A percentile compares a stretch with the other conserved stretches of the same genome.
Evolutionary conservation across 2,888 invertebrate genomes (phyloP).

Genomic region (Agonopterix heracliana): DNA sequence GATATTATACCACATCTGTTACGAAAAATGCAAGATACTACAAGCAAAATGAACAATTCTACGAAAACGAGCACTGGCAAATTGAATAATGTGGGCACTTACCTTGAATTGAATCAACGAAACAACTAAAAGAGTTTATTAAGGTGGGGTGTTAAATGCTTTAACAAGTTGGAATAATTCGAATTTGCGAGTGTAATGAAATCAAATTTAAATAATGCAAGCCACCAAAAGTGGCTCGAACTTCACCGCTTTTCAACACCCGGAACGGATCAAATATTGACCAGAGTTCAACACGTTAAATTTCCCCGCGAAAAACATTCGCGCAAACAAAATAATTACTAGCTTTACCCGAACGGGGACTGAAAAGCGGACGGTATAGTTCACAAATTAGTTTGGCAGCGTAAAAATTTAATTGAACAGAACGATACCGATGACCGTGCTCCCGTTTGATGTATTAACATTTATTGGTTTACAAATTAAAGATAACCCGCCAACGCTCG

Average conservation of each 20-base stretch:
- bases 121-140: too few species aligned
- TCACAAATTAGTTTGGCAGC: slow-evolving; percentile 67
- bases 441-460: slow-evolving; percentile 67
- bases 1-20: too few species aligned
- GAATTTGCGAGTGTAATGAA: too few species aligned
- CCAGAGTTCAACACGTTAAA: slow-evolving; percentile 62
- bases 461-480: slow-evolving; percentile 74
- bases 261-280: slow-evolving; percentile 61
- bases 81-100: too few species aligned
- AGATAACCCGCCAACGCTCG: slow-evolving; percentile 48
- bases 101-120: too few species aligned
- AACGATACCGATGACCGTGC: slow-evolving; percentile 32
- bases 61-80: too few species aligned
- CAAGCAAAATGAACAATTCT: too few species aligned
- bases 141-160: too few species aligned
- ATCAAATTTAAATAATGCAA: too few species aligned
- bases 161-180: too few species aligned
- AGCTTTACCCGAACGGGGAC: slow-evolving; percentile 39
- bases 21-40: too few species aligned
- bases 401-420: slow-evolving; percentile 61
- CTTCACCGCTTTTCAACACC: slow-evolving; percentile 27
- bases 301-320: slow-evolving; percentile 63
- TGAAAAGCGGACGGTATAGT: slow-evolving; percentile 51
- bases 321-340: slow-evolving; percentile 61
- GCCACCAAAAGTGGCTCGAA: slow-evolving; percentile 25